Base-by-base conservation (phyloP, 1,140 invertebrate genomes). In the Camponotus floridanus region DNA sequence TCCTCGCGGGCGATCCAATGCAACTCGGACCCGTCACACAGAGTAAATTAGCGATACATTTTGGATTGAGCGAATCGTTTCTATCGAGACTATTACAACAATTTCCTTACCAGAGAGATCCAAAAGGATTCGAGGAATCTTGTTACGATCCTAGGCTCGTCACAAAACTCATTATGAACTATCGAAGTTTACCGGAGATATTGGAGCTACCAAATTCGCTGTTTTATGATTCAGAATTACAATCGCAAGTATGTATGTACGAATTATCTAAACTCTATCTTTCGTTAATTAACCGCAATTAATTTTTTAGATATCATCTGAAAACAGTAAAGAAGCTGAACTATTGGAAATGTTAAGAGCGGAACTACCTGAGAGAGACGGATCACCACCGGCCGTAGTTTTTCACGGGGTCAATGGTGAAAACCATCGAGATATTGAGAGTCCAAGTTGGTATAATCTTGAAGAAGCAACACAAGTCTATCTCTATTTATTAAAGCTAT, bases 1-100 rank as follows among this genome's bases (percentile, higher is more conserved):
- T 99, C 84, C 94, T 99, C 5, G 98, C 98, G 86, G 99, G 99
- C 8, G 99, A 99, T 96, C 98, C 98, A 18, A 95, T 97, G 93
- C 99, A 99, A 94, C 95, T 99, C 45, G 98, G 98, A 0, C 98
- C 98, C 8, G 96, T 99, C 9, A 94, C 98, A 8, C 94, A 96
- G 78, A 98, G 97, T 51, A 95, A 94, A 64, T 95, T 96, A 76
- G 97, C 97, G 0, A 92, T 91, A 26, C 92, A 95, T 8, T 97
- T 95, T 91, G 98, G 97, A 26, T 95, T 98, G 39, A 94, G 96
- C 48, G 92, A 96, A 64, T 98, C 98, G 5, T 97, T 97, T 87
- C 91, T 98, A 7, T 96, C 97, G 78, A 95, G 98, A 86, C 88
- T 98, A 9, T 95, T 98, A 31, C 93, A 96, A 5, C 95, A 94